phyloP scores from a whole-genome alignment of 2,113 vertebrate species.

The Polypterus senegalus region DNA sequence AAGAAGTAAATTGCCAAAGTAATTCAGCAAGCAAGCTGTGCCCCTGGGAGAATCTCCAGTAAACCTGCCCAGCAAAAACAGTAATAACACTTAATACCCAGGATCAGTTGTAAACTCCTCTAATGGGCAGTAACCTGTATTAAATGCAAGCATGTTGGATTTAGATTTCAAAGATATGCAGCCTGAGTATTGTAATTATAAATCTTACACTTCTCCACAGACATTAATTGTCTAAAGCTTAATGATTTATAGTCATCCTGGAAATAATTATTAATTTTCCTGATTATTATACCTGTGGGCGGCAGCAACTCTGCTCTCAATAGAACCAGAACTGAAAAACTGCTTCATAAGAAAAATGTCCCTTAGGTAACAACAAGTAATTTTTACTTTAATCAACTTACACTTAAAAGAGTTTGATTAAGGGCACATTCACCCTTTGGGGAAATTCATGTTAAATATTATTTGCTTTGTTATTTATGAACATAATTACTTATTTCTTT shows the following conservation, averaged over 20 bases:
- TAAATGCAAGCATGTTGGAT: conserved; percentile 46
- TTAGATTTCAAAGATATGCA: conserved; percentile 62
- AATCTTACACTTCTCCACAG: conserved; percentile 66
- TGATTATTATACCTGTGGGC: conserved; percentile 89
- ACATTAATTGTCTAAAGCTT: conserved; percentile 91
- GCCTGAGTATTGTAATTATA: conserved; percentile 75
- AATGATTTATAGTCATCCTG: conserved; percentile 85
- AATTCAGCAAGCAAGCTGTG: background rate
- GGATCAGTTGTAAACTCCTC: conserved; percentile 17
- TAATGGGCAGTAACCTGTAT: conserved; percentile 37
- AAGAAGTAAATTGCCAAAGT: background rate
- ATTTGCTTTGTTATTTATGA: conserved; percentile 75
- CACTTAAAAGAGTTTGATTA: conserved; percentile 80
- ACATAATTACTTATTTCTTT: conserved; percentile 68
- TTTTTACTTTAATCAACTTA: conserved; percentile 90
- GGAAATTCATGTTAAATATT: conserved; percentile 64
- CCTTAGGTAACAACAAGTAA: conserved; percentile 78
- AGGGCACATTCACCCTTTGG: conserved; percentile 60
- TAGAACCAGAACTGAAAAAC: conserved; percentile 64
- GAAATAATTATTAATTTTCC: conserved; percentile 94
- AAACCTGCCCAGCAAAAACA: conserved; percentile 2
- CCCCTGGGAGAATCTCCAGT: conserved; percentile 4
- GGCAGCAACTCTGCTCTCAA: conserved; percentile 63
- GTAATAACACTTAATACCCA: conserved; percentile 2
- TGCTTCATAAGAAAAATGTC: conserved; percentile 67